Conservation (phyloP, 1,140 invertebrate species). For the Apocrypta bakeri region DNA sequence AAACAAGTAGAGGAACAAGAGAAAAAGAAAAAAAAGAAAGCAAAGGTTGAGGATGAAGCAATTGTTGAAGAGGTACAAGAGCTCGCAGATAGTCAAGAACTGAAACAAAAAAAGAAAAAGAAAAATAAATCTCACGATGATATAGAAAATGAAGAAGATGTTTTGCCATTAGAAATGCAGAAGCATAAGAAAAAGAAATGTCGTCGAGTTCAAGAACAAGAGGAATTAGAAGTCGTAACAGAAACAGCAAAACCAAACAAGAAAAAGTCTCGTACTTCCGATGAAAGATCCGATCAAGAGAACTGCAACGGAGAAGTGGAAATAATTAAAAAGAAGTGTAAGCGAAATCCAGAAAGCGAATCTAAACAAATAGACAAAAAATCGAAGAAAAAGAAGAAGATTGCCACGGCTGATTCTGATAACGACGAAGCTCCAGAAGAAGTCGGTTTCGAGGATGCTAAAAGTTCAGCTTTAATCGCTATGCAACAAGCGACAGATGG, state of each 20-base stretch:
- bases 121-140: not conserved
- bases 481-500: slow-evolving; percentile 25
- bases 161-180: not conserved
- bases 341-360: not conserved
- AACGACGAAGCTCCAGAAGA: slow-evolving; percentile 35
- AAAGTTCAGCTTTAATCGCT: slow-evolving; percentile 13
- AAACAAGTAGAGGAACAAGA: not conserved
- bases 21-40: slow-evolving; percentile 40
- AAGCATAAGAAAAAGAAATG: slow-evolving; percentile 33
- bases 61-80: not conserved
- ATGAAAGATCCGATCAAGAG: slow-evolving; percentile 5
- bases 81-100: too few relatives aligned
- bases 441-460: slow-evolving; percentile 37
- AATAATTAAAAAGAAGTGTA: slow-evolving; percentile 31
- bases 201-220: not conserved
- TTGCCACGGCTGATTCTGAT: not conserved
- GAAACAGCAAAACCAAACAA: slow-evolving; percentile 23
- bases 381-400: slow-evolving; percentile 4
- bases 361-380: not conserved
- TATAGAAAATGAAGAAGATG: not conserved
- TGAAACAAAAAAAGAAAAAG: slow-evolving; percentile 7
- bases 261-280: not conserved
- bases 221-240: not conserved
- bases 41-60: not conserved
- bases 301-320: not conserved